phyloP scores from a whole-genome alignment of 2,797 vertebrate genomes.

The Muraenolepis orangiensis region DNA sequence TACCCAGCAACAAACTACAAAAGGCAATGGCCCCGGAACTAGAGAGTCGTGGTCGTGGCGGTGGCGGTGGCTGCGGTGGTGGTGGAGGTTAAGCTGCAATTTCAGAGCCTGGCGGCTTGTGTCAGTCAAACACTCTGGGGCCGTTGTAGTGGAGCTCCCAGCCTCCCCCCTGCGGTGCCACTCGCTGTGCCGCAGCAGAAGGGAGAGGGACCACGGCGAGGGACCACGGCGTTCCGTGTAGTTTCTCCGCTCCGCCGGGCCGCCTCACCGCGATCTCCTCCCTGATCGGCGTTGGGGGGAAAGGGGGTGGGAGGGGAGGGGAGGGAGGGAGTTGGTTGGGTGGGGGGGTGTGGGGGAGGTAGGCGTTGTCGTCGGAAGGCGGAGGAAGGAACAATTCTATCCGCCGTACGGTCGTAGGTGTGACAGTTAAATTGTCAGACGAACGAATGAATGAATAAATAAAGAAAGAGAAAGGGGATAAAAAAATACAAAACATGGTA shows the following conservation, averaged over 20 bases:
- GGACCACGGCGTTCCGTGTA: neutral
- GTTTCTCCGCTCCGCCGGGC: neutral
- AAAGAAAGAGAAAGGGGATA: constrained; percentile 13
- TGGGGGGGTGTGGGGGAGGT: neutral
- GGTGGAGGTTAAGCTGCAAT: constrained; percentile 46
- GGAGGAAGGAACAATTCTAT: neutral
- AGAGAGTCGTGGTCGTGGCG: constrained; percentile 19
- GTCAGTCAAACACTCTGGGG: constrained; percentile 44
- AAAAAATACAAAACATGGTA: constrained; percentile 43
- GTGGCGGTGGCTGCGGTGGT: constrained; percentile 1
- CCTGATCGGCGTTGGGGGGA: neutral
- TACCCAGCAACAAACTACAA: neutral
- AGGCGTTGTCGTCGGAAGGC: neutral
- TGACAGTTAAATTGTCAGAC: constrained; percentile 51
- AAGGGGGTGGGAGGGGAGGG: neutral
- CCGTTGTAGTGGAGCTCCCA: constrained; percentile 35
- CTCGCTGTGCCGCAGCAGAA: constrained; percentile 31
- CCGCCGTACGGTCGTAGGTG: constrained; percentile 28
- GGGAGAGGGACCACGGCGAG: neutral
- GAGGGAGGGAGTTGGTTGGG: neutral
- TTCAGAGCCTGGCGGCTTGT: constrained; percentile 32
- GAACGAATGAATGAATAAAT: constrained; percentile 1
- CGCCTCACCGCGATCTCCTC: constrained; percentile 29
- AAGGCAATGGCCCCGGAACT: constrained; percentile 1
- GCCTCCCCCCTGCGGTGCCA: constrained; percentile 39